Base-by-base conservation (phyloP, 2,888 invertebrate genomes). In the Cephonodes hylas region DNA sequence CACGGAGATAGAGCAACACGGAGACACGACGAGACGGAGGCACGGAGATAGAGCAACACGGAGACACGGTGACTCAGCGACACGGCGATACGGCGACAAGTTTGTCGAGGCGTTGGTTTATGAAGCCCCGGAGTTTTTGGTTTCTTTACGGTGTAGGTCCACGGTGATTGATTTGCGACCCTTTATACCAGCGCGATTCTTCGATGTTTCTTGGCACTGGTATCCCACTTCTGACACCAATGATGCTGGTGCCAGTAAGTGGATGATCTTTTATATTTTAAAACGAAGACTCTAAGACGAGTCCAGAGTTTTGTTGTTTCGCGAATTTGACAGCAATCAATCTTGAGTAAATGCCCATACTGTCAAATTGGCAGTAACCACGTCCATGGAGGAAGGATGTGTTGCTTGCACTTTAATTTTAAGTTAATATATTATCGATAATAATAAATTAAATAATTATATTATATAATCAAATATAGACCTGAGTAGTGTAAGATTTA, bases 331-430 rank as follows among this genome's bases (percentile, higher is more conserved):
- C 18, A 27, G 53, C 4, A 10, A 10, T 27, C 4, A 38, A 18
- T 18, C 15, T 48, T 31, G 53, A 53, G 27, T 23, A 10, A 31
- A 10, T 31, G 53, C 18, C 31, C 27, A 18, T 3, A n/a, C 27
- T 53, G 53, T 31, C 53, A 27, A 18, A 18, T 31, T 53, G 1
- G 78, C 77, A 73, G 71, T 73, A 63, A 71, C 72, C 62, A 68
- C 73, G 66, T 80, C 76, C 72, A 62, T 60, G 34, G 63, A 48
- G 62, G 68, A 44, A 64, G 78, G 79, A 69, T 72, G 79, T 74
- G 70, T 73, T 72, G 67, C 66, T 66, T 60, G 78, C 74, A 74
- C 76, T 77, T 74, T 69, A 53, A 60, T 53, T 42, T 53, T 75
- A 73, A 73, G 70, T 73, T 72, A 64, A 67, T 25, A 31, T 65